phyloP scores from a whole-genome alignment of 2,797 vertebrate genomes.

The Pangasius macronema region DNA sequence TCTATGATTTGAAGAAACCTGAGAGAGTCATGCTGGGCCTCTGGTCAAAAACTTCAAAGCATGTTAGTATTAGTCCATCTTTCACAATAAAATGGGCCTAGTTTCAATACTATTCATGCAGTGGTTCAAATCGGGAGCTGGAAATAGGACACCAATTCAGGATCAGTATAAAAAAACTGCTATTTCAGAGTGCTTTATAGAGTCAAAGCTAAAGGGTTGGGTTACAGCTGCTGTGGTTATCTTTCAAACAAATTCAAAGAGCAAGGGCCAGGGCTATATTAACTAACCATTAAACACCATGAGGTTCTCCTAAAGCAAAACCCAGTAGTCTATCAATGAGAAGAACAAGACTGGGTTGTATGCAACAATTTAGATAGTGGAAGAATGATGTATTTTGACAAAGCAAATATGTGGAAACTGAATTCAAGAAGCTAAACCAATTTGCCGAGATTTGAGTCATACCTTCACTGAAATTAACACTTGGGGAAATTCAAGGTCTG shows the following conservation, averaged over 20 bases:
- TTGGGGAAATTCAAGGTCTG: conserved; percentile 7
- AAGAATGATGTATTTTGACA: background rate
- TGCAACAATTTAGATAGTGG: background rate
- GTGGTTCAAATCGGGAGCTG: conserved; percentile 28
- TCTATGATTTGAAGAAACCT: conserved; percentile 47
- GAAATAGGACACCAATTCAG: conserved; percentile 28
- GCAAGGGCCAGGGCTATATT: conserved; percentile 43
- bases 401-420: background rate
- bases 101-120: conserved; percentile 26
- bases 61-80: conserved; percentile 13
- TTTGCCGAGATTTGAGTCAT: background rate
- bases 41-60: conserved; percentile 55
- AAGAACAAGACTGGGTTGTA: conserved; percentile 5
- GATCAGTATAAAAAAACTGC: conserved; percentile 37
- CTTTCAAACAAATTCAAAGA: conserved; percentile 53
- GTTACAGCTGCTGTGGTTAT: conserved; percentile 55
- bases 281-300: conserved; percentile 57
- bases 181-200: conserved; percentile 53
- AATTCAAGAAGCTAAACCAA: background rate
- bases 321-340: background rate
- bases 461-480: conserved; percentile 3
- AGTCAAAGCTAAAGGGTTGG: conserved; percentile 31
- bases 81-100: conserved; percentile 37
- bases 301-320: conserved; percentile 23
- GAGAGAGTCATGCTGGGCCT: conserved; percentile 27